Conservation (phyloP, 2,888 invertebrate genomes). For the Euphydryas editha region DNA sequence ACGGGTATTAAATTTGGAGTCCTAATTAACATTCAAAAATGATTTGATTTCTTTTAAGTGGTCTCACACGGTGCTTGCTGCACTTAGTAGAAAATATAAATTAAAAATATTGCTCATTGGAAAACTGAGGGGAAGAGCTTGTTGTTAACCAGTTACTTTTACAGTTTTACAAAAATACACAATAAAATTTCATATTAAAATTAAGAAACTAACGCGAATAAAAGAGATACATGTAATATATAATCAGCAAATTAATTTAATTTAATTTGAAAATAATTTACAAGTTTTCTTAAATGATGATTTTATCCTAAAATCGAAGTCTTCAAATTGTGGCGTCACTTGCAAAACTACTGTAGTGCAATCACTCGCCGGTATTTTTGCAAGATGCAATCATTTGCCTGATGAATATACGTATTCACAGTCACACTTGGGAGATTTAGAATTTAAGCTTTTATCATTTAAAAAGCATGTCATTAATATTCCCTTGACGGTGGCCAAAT, state of each 20-base stretch:
- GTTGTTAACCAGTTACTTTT: neutral
- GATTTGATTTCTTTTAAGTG: too few species aligned
- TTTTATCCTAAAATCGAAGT: slow-evolving; percentile 58
- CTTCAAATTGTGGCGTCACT: slow-evolving; percentile 67
- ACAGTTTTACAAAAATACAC: neutral
- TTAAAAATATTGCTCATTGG: too few species aligned
- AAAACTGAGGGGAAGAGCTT: too few species aligned
- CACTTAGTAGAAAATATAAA: too few species aligned
- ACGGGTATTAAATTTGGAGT: too few species aligned
- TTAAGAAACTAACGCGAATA: neutral
- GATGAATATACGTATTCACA: slow-evolving; percentile 68
- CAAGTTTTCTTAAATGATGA: slow-evolving; percentile 44
- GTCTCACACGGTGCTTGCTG: too few species aligned
- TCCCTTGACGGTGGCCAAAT: slow-evolving; percentile 54
- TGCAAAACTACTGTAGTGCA: slow-evolving; percentile 68
- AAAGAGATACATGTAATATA: neutral
- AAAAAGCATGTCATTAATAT: slow-evolving; percentile 79
- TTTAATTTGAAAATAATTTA: slow-evolving; percentile 4
- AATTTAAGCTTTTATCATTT: slow-evolving; percentile 79
- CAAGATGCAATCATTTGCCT: slow-evolving; percentile 78
- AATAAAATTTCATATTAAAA: neutral
- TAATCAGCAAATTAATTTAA: neutral
- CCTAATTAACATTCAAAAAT: too few species aligned
- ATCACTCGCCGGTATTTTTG: slow-evolving; percentile 72
- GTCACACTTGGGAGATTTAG: slow-evolving; percentile 78